A percentile compares a stretch with the other conserved stretches of the same genome.
Conservation (phyloP, 2,888 invertebrate species). For the Tetragonisca angustula region DNA sequence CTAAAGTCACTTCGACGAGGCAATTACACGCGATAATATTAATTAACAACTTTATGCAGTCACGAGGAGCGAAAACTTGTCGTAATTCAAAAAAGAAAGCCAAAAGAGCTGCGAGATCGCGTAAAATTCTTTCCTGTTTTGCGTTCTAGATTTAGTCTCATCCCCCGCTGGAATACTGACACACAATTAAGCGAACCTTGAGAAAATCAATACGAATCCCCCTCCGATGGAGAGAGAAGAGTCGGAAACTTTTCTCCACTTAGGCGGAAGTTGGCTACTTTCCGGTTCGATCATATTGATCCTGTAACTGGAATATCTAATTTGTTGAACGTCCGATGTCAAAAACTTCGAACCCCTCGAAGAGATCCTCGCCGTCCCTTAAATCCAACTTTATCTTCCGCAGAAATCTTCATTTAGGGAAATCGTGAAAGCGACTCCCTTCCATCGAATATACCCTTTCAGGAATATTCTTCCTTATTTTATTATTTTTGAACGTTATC, state of each 20-base stretch:
- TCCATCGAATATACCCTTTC: neutral
- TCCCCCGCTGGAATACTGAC: neutral
- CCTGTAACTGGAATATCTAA: slow-evolving; percentile 19
- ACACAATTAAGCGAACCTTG: slow-evolving; percentile 9
- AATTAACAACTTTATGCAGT: neutral
- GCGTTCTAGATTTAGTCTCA: neutral
- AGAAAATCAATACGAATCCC: slow-evolving; percentile 27
- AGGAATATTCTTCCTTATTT: neutral
- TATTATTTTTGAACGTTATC: too few relatives aligned
- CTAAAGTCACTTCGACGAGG: neutral
- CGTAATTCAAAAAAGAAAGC: neutral
- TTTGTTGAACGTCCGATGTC: slow-evolving; percentile 4
- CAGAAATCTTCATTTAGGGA: neutral
- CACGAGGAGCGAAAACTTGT: neutral
- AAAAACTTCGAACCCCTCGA: neutral
- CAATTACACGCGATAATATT: neutral
- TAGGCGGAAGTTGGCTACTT: slow-evolving; percentile 3
- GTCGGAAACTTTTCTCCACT: slow-evolving; percentile 15
- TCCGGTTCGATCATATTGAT: slow-evolving; percentile 8
- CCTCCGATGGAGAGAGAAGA: neutral
- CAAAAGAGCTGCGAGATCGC: neutral
- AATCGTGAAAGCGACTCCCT: neutral
- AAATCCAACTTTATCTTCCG: neutral
- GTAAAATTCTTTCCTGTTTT: slow-evolving; percentile 10
- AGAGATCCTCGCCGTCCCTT: neutral